Evolutionary conservation across 2,113 vertebrate genomes (phyloP).

Genomic region (Nesogale talazaci): DNA sequence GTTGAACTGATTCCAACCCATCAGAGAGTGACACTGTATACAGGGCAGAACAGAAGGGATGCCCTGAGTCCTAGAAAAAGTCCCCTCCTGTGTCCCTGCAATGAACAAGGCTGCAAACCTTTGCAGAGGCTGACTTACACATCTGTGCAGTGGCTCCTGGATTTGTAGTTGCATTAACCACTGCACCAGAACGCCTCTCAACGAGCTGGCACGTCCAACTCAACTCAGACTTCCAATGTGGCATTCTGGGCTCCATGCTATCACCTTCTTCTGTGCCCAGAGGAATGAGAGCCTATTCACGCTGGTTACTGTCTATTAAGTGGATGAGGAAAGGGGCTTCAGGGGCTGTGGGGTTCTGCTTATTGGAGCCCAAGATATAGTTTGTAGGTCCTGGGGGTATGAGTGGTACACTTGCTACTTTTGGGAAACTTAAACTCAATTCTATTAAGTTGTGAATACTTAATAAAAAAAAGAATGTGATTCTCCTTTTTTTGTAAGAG

Average conservation of each 20-base stretch:
- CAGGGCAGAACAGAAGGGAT: too few relatives aligned
- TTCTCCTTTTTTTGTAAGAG: not conserved
- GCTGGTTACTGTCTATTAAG: not conserved
- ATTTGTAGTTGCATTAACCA: not conserved
- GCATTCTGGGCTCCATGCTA: not conserved
- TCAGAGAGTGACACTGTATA: too few relatives aligned
- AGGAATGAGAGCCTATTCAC: not conserved
- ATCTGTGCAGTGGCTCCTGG: not conserved
- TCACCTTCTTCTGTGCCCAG: not conserved
- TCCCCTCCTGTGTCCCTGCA: too few relatives aligned
- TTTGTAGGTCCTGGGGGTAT: not conserved
- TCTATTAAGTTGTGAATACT: not conserved
- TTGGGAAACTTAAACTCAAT: not conserved
- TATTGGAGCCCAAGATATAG: not conserved
- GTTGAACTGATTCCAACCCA: too few relatives aligned
- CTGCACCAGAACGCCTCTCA: not conserved
- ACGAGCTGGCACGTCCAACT: slow-evolving; percentile 35
- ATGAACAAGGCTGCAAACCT: not conserved
- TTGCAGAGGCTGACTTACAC: not conserved
- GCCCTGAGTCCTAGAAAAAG: too few relatives aligned
- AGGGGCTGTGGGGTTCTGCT: not conserved
- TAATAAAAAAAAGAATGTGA: not conserved
- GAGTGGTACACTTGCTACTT: not conserved
- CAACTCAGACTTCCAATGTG: not conserved
- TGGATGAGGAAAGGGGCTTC: not conserved